Percentiles rank a stretch among this genome's conserved stretches.
These are phyloP conservation scores for Patella ulyssiponensis DNA, from an alignment of 2,888 invertebrate genomes.

Conservation along the genomic window DNA sequence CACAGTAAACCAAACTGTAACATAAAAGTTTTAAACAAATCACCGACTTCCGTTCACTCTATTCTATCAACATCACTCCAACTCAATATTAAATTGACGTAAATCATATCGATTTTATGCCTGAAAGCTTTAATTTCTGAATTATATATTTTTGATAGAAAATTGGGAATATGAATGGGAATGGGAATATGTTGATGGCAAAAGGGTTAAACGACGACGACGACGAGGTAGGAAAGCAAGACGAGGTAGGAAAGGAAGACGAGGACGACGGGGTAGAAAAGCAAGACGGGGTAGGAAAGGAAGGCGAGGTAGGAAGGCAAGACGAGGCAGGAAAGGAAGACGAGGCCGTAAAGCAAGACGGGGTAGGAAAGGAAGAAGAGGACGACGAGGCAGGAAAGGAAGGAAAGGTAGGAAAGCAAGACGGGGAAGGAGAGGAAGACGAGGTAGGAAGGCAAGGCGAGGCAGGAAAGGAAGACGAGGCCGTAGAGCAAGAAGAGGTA, in stretches of 20 bases:
- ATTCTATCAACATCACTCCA: too few relatives aligned
- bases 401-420: conserved; percentile 12
- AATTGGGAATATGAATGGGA: conserved; percentile 2
- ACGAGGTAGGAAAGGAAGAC: too few relatives aligned
- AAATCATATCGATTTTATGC: too few relatives aligned
- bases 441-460: not conserved
- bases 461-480: not conserved
- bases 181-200: not conserved
- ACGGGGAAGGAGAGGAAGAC: not conserved
- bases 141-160: not conserved
- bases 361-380: not conserved
- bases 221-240: not conserved
- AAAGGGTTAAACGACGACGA: conserved; percentile 9
- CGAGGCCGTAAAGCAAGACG: not conserved
- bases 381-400: conserved; percentile 10
- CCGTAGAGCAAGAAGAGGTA: not conserved
- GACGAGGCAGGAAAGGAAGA: not conserved
- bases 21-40: too few relatives aligned
- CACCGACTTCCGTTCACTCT: too few relatives aligned
- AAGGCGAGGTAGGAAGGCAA: not conserved
- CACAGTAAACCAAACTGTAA: too few relatives aligned
- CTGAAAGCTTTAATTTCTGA: not conserved
- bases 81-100: too few relatives aligned
- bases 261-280: too few relatives aligned
- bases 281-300: too few relatives aligned